Conservation (phyloP, 1,140 invertebrate genomes). For the Phymorhynchus buccinoides region DNA sequence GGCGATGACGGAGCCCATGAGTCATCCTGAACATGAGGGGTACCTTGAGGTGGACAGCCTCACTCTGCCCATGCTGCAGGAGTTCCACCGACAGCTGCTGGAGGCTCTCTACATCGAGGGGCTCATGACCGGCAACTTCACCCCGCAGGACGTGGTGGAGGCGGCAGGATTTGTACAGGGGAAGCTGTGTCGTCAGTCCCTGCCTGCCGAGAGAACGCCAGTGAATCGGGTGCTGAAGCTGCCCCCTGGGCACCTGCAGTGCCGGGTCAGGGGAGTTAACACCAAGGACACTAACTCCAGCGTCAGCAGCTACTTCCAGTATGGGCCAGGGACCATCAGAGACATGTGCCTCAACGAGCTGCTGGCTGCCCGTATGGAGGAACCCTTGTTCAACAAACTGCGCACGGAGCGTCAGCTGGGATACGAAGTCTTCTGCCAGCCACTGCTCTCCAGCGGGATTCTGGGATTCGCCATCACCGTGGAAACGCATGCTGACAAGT, state of each 20-base stretch:
- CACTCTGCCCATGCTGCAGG: no score
- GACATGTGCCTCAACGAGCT: constrained; percentile 58
- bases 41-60: constrained; percentile 31
- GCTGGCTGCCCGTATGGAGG: constrained; percentile 74
- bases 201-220: neutral
- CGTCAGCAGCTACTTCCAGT: constrained; percentile 63
- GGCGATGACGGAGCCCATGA: constrained; percentile 46
- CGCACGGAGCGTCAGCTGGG: constrained; percentile 65
- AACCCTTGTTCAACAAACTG: constrained; percentile 66
- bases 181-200: constrained; percentile 21
- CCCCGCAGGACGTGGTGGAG: constrained; percentile 37
- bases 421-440: constrained; percentile 83
- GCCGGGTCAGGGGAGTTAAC: constrained; percentile 83
- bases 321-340: constrained; percentile 52
- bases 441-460: constrained; percentile 77
- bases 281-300: constrained; percentile 72
- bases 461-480: constrained; percentile 66
- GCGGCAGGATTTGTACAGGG: constrained; percentile 19
- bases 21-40: constrained; percentile 43
- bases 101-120: no score
- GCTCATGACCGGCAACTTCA: no score
- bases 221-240: constrained; percentile 68
- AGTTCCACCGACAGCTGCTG: no score
- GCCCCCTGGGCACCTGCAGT: constrained; percentile 79
- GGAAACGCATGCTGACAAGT: constrained; percentile 81